Conservation (phyloP, 2,797 vertebrate genomes). For the Steatocranus sp. region DNA sequence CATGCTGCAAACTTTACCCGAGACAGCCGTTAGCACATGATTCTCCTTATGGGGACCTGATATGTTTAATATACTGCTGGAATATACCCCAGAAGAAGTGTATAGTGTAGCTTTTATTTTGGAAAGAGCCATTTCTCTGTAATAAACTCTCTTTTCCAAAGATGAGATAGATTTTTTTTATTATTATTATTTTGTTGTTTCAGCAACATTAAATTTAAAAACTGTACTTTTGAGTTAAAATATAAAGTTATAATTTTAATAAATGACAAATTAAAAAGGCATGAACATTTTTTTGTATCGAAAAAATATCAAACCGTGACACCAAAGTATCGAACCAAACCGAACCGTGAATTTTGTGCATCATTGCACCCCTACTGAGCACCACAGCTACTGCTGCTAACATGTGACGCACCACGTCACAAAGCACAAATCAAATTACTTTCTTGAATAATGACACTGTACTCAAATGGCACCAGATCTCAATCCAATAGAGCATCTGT, state of each 20-base stretch:
- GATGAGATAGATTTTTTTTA: neutral
- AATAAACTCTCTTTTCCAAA: neutral
- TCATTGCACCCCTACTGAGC: neutral
- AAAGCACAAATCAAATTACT: neutral
- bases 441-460: neutral
- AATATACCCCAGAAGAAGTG: fast-evolving
- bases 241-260: neutral
- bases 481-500: neutral
- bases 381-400: neutral
- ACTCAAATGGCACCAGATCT: neutral
- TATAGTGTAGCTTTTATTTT: neutral
- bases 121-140: fast-evolving
- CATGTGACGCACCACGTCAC: fast-evolving
- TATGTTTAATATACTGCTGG: no score
- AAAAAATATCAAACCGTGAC: fast-evolving
- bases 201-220: neutral
- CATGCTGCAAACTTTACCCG: no score
- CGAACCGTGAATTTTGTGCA: neutral
- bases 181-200: neutral
- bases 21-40: no score
- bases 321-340: fast-evolving
- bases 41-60: no score
- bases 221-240: neutral
- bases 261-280: neutral
- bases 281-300: neutral